Percentiles rank a stretch among this genome's conserved stretches.
phyloP scores from a whole-genome alignment of 64 coral and sea anemone genomes.

The Astreopora myriophthalma region DNA sequence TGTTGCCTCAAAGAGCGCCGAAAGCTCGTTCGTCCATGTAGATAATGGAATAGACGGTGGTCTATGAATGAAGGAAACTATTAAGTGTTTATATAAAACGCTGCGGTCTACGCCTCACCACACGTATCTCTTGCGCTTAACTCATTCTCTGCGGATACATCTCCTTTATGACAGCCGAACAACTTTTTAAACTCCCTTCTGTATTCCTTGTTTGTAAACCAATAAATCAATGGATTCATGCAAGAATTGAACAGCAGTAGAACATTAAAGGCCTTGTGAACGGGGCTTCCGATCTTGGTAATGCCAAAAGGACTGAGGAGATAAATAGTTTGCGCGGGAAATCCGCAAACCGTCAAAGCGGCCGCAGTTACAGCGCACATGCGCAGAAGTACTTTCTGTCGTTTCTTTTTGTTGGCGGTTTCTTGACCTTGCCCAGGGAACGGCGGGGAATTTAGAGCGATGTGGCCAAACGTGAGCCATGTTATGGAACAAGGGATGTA shows the following conservation, averaged over 20 bases:
- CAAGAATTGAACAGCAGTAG: conserved; percentile 4
- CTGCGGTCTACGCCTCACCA: no score
- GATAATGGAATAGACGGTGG: not conserved
- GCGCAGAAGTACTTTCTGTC: not conserved
- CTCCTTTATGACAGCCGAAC: not conserved
- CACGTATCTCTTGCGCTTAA: no score
- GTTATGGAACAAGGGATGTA: conserved; percentile 35
- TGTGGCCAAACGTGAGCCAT: conserved; percentile 60
- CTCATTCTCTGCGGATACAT: not conserved
- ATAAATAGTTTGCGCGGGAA: conserved; percentile 13
- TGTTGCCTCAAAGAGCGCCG: not conserved
- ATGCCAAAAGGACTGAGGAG: not conserved
- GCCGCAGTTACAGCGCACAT: conserved; percentile 18
- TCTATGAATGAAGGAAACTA: not conserved
- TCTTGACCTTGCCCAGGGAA: not conserved
- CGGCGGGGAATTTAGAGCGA: not conserved
- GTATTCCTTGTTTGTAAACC: conserved; percentile 18
- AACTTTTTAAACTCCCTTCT: conserved; percentile 2
- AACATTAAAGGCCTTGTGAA: conserved; percentile 11
- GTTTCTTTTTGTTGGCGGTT: not conserved
- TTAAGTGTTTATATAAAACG: no score
- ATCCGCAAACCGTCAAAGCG: not conserved
- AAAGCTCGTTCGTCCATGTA: not conserved
- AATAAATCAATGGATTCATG: conserved; percentile 34
- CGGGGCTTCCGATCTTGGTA: not conserved